Evolutionary conservation across 2,113 vertebrate genomes (phyloP).

Genomic region (Saccopteryx leptura): DNA sequence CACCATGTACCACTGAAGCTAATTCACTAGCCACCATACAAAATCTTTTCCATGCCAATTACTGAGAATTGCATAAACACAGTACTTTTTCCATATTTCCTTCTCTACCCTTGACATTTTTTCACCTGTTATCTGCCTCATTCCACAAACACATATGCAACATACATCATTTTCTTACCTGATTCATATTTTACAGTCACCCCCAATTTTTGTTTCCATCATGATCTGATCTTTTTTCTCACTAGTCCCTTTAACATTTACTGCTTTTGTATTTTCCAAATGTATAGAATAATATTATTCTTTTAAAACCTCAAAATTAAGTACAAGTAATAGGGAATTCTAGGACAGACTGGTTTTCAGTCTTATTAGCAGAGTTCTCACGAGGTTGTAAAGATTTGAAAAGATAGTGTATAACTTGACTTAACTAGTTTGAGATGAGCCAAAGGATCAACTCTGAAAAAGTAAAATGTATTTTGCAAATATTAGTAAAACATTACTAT

Average conservation of each 20-base stretch:
- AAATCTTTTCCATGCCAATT: background rate
- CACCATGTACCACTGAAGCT: background rate
- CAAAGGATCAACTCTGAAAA: background rate
- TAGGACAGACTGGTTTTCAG: background rate
- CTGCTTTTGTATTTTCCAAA: background rate
- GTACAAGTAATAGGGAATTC: background rate
- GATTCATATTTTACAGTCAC: background rate
- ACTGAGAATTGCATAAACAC: background rate
- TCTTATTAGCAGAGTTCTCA: background rate
- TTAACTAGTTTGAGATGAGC: background rate
- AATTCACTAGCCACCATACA: background rate
- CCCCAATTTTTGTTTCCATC: background rate
- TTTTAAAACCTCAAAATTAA: background rate
- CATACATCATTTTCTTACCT: background rate
- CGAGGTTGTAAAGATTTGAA: background rate
- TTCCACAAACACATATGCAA: background rate
- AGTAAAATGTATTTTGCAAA: constrained; percentile 3
- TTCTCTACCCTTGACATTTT: background rate
- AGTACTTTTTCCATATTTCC: rapidly evolving
- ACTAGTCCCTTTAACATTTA: background rate
- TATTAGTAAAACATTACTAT: background rate
- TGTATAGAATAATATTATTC: background rate
- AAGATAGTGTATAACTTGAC: background rate
- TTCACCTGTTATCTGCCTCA: background rate
- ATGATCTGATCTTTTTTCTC: background rate